These are phyloP conservation scores for Rissa tridactyla DNA, from an alignment of 2,113 vertebrate genomes.

Conservation along the genomic window DNA sequence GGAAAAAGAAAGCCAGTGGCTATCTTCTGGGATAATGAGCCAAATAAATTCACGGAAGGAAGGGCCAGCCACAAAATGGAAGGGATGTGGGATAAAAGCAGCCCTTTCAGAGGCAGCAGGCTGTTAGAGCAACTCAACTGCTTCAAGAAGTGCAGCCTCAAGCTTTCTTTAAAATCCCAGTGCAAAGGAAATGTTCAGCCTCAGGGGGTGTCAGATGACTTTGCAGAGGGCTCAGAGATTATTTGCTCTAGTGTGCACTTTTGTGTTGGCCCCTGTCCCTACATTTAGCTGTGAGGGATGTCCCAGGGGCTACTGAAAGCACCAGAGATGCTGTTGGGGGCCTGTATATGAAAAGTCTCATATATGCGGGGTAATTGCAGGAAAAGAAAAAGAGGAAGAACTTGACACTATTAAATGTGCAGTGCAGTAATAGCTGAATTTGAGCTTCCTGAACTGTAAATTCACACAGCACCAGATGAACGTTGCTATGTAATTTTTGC, in stretches of 20 bases:
- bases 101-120: conserved; percentile 2
- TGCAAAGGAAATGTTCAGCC: conserved; percentile 1
- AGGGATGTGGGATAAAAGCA: not conserved
- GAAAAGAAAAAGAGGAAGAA: not conserved
- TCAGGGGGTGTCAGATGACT: conserved; percentile 9
- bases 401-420: not conserved
- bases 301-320: not conserved
- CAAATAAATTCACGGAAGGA: not conserved
- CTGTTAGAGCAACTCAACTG: not conserved
- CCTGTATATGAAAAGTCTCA: not conserved
- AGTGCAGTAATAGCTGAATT: not conserved
- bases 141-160: not conserved
- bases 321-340: not conserved
- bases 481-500: not conserved
- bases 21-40: conserved; percentile 15
- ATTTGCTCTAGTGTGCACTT: not conserved
- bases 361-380: not conserved
- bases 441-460: not conserved
- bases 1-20: not conserved
- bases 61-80: not conserved
- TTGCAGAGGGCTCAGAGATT: not conserved
- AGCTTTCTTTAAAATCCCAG: conserved; percentile 12
- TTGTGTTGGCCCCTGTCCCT: not conserved
- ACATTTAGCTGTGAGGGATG: not conserved
- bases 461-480: not conserved